Percentiles rank a stretch among this genome's conserved stretches.
Conservation (phyloP, 2,797 vertebrate species). For the Margarornis squamiger region DNA sequence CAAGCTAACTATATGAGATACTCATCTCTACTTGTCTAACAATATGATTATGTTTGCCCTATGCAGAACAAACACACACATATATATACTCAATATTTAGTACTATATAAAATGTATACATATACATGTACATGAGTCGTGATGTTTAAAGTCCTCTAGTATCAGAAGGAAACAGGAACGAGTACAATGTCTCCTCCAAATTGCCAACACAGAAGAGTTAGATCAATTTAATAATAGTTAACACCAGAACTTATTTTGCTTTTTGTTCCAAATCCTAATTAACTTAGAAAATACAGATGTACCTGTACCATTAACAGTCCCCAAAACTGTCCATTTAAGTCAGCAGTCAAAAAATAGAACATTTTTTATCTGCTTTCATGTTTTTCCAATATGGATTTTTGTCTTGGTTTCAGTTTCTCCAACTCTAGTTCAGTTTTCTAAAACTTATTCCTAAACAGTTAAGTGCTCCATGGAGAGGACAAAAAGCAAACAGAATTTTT, state of each 20-base stretch:
- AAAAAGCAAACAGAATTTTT: neutral
- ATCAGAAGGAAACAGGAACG: neutral
- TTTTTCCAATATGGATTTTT: neutral
- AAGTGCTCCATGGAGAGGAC: neutral
- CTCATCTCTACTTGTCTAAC: neutral
- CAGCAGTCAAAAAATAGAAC: neutral
- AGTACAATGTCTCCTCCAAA: neutral
- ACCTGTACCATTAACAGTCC: neutral
- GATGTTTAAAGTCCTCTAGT: neutral
- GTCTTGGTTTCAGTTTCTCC: neutral
- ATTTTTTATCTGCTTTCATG: neutral
- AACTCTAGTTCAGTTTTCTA: neutral
- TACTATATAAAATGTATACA: neutral
- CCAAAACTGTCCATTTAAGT: neutral
- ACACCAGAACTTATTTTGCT: neutral
- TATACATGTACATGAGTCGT: fast-evolving
- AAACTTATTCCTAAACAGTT: neutral
- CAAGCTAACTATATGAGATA: neutral
- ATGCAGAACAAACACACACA: neutral
- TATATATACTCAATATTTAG: neutral
- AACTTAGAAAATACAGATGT: neutral
- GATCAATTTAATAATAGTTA: neutral
- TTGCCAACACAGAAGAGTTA: neutral
- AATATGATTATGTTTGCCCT: neutral
- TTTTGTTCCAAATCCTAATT: neutral